A percentile compares a stretch with the other conserved stretches of the same genome.
Conservation (phyloP, 2,888 invertebrate genomes). For the Glomeris marginata region DNA sequence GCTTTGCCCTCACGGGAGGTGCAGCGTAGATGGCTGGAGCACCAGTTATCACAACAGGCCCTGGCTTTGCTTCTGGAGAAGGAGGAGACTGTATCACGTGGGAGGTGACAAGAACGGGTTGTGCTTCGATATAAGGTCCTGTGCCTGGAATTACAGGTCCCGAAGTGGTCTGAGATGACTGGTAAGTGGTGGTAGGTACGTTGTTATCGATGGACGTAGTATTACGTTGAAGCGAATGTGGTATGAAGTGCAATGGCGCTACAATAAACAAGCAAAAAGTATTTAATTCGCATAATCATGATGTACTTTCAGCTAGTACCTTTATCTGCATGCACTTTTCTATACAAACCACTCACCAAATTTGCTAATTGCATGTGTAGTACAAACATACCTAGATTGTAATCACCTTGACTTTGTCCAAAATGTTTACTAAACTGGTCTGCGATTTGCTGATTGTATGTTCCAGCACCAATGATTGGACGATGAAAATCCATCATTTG, state of each 20-base stretch:
- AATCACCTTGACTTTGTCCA: neutral
- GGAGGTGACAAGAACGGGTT: too few relatives aligned
- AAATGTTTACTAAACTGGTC: conserved; percentile 9
- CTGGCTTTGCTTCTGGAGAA: conserved; percentile 41
- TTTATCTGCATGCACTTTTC: too few relatives aligned
- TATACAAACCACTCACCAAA: too few relatives aligned
- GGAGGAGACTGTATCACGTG: conserved; percentile 17
- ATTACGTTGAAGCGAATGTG: conserved; percentile 7
- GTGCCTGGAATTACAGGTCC: neutral
- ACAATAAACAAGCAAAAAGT: conserved; percentile 3
- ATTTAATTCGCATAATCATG: too few relatives aligned
- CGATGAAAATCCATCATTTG: conserved; percentile 41
- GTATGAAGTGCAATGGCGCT: conserved; percentile 6
- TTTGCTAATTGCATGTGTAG: too few relatives aligned
- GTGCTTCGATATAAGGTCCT: neutral
- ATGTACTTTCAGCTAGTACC: too few relatives aligned
- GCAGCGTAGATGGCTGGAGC: conserved; percentile 18
- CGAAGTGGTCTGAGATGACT: neutral
- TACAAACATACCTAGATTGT: conserved; percentile 2
- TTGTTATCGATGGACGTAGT: neutral
- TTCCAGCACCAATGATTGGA: conserved; percentile 49
- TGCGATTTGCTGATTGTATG: conserved; percentile 40
- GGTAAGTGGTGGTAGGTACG: neutral
- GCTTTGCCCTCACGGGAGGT: conserved; percentile 16
- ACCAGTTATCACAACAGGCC: conserved; percentile 23